Base-by-base conservation (phyloP, 2,113 vertebrate species). In the Pleuronectes platessa region DNA sequence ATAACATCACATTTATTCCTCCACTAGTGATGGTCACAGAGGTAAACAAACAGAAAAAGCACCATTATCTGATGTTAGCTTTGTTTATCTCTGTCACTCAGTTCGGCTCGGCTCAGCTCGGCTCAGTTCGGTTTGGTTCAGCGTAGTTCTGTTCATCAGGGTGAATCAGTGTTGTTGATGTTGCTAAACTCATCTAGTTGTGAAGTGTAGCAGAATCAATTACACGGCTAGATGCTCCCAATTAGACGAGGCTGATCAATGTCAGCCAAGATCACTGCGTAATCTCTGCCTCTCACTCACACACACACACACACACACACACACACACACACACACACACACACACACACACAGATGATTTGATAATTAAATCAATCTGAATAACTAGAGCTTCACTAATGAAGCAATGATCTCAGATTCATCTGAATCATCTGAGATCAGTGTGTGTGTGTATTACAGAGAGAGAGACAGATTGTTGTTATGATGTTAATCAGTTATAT, bases 351-450 rank as follows among this genome's bases (percentile, higher is more conserved):
- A 79, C 82, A 92, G 90, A 90, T 93, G 89, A 93, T 92, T 92
- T 92, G 89, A 92, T 93, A 91, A 93, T 92, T 91, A 92, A 93
- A 93, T 93, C 90, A 92, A 90, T 93, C 87, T 89, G 87, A 91
- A 86, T 87, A 89, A 90, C 81, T 89, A 91, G 92, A 92, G 90
- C 90, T 91, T 88, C 84, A 89, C 90, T 90, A 92, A 93, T 92
- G 89, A 93, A 90, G 88, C 89, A 88, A 86, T 91, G 89, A 92
- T 92, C 89, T 88, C 83, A 87, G 84, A 90, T 88, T 85, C 35
- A 37, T 37, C 35, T 9, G 40, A 42, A 10, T 37, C 90, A 87
- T 93, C 82, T 89, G 79, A 85, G 83, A 92, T 90, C 87, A 79
- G 65, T 66, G 60, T 58, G 49, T 53, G 76, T 74, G 51, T 76